Evolutionary conservation across 2,113 vertebrate genomes (phyloP).

Genomic region (Tragelaphus scriptus): DNA sequence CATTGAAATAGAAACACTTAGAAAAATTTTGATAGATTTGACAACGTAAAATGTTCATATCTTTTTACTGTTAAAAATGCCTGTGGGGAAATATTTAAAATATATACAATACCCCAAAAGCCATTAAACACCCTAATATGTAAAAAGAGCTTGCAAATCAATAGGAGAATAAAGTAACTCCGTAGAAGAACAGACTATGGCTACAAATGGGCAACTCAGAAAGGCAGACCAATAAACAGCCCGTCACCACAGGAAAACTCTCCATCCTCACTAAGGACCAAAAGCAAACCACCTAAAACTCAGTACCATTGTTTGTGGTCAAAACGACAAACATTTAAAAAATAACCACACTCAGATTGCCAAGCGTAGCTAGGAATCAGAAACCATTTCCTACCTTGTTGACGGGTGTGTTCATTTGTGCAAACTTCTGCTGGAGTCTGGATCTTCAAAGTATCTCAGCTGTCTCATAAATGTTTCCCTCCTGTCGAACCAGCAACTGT

Average conservation of each 20-base stretch:
- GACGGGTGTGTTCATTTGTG: neutral
- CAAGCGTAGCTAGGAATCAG: neutral
- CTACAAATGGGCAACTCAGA: neutral
- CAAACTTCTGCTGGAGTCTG: neutral
- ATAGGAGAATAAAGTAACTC: neutral
- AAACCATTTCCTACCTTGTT: neutral
- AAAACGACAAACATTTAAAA: neutral
- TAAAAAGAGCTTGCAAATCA: conserved; percentile 3
- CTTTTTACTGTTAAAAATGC: neutral
- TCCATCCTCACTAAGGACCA: neutral
- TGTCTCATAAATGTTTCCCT: neutral
- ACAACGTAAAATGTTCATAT: neutral
- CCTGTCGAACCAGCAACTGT: neutral
- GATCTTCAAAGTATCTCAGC: neutral
- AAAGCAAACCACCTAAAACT: neutral
- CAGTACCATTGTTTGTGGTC: neutral
- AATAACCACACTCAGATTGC: neutral
- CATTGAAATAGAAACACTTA: neutral
- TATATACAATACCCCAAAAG: neutral
- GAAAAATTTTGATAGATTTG: neutral
- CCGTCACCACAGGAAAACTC: accelerated
- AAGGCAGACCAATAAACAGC: neutral
- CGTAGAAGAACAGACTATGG: neutral
- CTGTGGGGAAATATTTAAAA: neutral
- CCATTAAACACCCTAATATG: neutral